Conservation (phyloP, 2,888 invertebrate genomes). For the Sinodicranocentrus sp. region DNA sequence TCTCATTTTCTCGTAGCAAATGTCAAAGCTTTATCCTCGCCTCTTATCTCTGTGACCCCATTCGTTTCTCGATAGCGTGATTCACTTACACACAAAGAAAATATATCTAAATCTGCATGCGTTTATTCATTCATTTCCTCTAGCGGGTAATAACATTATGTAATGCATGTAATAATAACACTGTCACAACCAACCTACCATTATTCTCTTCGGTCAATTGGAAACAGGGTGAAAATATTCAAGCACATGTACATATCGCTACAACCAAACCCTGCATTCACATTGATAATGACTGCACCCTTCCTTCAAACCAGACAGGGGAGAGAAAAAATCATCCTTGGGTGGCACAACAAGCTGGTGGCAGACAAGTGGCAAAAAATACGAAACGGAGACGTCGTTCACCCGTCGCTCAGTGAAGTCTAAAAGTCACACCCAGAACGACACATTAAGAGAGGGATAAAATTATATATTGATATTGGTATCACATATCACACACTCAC, state of each 20-base stretch:
- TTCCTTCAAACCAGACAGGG: neutral
- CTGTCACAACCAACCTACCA: slow-evolving; percentile 58
- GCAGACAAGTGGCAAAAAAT: slow-evolving; percentile 62
- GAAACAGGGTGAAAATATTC: neutral
- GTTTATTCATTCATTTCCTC: slow-evolving; percentile 41
- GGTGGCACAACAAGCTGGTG: slow-evolving; percentile 44
- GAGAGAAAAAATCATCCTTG: slow-evolving; percentile 19
- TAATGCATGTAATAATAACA: slow-evolving; percentile 60
- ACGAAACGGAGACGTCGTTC: slow-evolving; percentile 39
- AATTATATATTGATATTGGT: slow-evolving; percentile 14
- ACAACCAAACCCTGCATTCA: slow-evolving; percentile 14
- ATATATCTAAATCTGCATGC: slow-evolving; percentile 8
- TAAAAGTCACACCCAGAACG: slow-evolving; percentile 41
- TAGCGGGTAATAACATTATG: slow-evolving; percentile 63
- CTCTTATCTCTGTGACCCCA: slow-evolving; percentile 44
- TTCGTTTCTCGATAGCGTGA: neutral
- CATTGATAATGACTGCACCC: slow-evolving; percentile 22
- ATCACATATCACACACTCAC: slow-evolving; percentile 32
- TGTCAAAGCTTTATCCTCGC: slow-evolving; percentile 25
- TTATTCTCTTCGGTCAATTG: neutral
- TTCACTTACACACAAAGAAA: neutral
- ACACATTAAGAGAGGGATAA: slow-evolving; percentile 7
- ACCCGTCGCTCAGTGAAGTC: slow-evolving; percentile 29
- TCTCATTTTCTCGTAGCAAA: slow-evolving; percentile 9
- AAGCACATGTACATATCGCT: too few relatives aligned